Base-by-base conservation (phyloP, 2,888 invertebrate species). In the Nemurella pictetii region DNA sequence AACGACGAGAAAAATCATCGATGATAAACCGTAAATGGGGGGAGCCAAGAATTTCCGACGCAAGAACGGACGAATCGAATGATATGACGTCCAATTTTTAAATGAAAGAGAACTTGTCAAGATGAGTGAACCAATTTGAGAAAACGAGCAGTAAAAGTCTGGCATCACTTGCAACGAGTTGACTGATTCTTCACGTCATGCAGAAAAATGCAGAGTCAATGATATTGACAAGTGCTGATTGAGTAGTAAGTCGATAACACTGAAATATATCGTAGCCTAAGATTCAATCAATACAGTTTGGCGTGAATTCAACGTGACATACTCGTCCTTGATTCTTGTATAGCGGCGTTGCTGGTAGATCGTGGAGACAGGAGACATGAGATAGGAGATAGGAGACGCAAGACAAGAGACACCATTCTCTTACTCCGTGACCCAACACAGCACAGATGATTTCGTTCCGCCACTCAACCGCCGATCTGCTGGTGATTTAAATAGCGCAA, bases 221-320 rank as follows among this genome's bases (percentile, higher is more conserved):
- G 78, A 28, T 30, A 78, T 78, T 78, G 30, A 78, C 29, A 78
- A 30, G 78, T 12, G 78, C 30, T 78, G 78, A 78, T 78, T 78
- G 78, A 30, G 28, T n/a, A 78, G 30, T 3, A 20, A 78, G 78
- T 30, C 78, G 78, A 78, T 78, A 30, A n/a, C 30, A 27, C 30
- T 78, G 30, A 78, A 78, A 78, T 78, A 28, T 28, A 29, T 30
- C 55, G 9, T 55, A 20, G 20, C n/a, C n/a, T n/a, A n/a, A 20
- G 55, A 55, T 12, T 20, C 15, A 55, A 55, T 12, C 55, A 55
- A 3, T 55, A 55, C 20, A 55, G 9, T 55, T 20, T 55, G 55
- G 55, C 55, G 55, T 55, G 55, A 55, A 20, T 55, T 12, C 5
- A 12, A 12, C 2, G 55, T 55, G 20, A 55, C 9, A 55, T 35